Percentiles rank a stretch among this genome's conserved stretches.
Conservation (phyloP, 2,113 vertebrate species). For the Recurvirostra avosetta region DNA sequence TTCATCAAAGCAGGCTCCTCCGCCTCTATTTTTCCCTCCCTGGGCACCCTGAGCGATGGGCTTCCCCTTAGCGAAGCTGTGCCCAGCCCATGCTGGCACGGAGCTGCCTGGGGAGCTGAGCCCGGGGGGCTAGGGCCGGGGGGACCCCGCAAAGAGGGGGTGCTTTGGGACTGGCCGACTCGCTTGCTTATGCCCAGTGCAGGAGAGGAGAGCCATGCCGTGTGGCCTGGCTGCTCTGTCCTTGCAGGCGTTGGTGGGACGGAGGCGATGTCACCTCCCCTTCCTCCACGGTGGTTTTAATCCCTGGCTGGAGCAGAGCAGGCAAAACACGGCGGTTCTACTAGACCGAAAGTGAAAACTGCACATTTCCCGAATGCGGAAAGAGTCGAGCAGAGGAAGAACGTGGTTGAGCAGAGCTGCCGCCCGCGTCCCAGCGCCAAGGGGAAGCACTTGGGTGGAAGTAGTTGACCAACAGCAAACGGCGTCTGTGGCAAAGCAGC, state of each 20-base stretch:
- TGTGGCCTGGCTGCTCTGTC: not conserved
- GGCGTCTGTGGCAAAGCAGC: rapidly evolving
- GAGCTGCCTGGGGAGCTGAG: too few relatives aligned
- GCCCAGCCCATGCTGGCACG: not conserved
- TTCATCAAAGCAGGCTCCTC: not conserved
- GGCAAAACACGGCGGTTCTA: not conserved
- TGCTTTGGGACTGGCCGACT: not conserved
- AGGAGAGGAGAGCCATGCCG: not conserved
- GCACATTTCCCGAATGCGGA: not conserved
- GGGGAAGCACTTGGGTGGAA: not conserved
- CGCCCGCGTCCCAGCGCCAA: rapidly evolving
- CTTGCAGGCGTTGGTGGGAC: not conserved
- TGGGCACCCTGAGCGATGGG: rapidly evolving
- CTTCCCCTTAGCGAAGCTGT: not conserved
- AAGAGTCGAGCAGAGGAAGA: not conserved
- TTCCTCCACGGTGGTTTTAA: not conserved
- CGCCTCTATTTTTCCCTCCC: not conserved
- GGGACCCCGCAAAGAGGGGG: not conserved
- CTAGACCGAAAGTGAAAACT: not conserved
- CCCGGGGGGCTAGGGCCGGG: not conserved
- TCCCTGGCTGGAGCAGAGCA: not conserved
- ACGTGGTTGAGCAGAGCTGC: not conserved
- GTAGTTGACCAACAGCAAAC: not conserved
- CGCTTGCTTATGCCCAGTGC: rapidly evolving
- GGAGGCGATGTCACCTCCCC: not conserved